Percentiles rank a stretch among this genome's conserved stretches.
phyloP scores from a whole-genome alignment of 2,797 vertebrate genomes.

The Poeciliopsis paucimaculata region DNA sequence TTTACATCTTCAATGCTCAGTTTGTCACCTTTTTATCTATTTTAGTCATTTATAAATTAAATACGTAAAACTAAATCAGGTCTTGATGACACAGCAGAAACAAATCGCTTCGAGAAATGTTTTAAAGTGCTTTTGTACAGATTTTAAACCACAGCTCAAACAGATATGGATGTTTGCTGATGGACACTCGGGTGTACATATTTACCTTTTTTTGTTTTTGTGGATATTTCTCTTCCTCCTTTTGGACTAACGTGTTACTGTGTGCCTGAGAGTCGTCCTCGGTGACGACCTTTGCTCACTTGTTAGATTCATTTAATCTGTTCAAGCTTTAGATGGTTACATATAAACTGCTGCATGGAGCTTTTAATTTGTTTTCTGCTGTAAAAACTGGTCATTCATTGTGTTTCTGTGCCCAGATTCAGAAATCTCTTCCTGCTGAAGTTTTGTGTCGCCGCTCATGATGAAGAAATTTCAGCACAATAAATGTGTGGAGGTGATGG shows the following conservation, averaged over 20 bases:
- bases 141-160: background rate
- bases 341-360: conserved; percentile 40
- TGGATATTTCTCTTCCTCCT: conserved; percentile 28
- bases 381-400: conserved; percentile 1
- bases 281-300: conserved; percentile 15
- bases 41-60: background rate
- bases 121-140: background rate
- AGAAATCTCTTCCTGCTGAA: conserved; percentile 13
- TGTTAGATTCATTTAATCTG: conserved; percentile 28
- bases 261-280: conserved; percentile 47
- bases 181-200: conserved; percentile 36
- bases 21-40: background rate
- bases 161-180: background rate
- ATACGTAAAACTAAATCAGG: background rate
- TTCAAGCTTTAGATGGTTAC: conserved; percentile 24
- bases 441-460: conserved; percentile 28
- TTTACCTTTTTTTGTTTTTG: conserved; percentile 22
- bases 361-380: conserved; percentile 27
- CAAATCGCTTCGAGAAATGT: background rate
- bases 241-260: conserved; percentile 16
- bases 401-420: conserved; percentile 29
- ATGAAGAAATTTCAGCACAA: conserved; percentile 35
- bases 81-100: background rate
- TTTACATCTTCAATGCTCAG: background rate
- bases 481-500: conserved; percentile 40